Conservation (phyloP, 2,888 invertebrate species). For the Julus scanicus region DNA sequence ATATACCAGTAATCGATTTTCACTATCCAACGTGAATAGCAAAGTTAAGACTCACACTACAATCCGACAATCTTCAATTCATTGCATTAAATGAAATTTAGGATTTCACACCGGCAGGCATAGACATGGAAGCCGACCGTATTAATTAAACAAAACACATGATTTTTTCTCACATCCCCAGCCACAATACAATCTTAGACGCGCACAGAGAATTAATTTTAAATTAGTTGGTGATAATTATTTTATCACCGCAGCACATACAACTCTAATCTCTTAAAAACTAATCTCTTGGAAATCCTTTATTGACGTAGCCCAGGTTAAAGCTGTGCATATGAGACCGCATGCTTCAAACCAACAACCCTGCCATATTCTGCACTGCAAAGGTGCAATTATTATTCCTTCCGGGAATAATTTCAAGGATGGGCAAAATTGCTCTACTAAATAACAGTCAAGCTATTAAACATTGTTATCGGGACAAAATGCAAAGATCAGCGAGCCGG, state of each 20-base stretch:
- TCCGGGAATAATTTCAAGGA: constrained; percentile 56
- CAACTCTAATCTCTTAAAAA: neutral
- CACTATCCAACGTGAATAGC: too few species aligned
- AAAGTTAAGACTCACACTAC: neutral
- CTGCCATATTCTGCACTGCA: neutral
- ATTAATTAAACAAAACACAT: neutral
- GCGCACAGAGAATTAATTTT: neutral
- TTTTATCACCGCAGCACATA: neutral
- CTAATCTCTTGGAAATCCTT: neutral
- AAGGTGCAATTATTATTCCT: constrained; percentile 56
- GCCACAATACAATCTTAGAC: neutral
- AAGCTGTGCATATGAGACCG: neutral
- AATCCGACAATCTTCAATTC: neutral
- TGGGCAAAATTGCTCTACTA: constrained; percentile 48
- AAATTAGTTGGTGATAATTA: neutral
- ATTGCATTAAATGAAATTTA: neutral
- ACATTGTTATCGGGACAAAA: too few species aligned
- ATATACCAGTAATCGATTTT: too few species aligned
- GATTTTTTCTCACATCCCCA: neutral
- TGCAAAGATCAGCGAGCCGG: constrained; percentile 56
- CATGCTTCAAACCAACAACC: neutral
- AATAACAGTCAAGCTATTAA: neutral
- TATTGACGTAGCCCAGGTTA: neutral
- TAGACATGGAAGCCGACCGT: neutral
- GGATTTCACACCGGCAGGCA: neutral